Conservation (phyloP, 2,113 vertebrate genomes). For the Leptocoma aspasia region DNA sequence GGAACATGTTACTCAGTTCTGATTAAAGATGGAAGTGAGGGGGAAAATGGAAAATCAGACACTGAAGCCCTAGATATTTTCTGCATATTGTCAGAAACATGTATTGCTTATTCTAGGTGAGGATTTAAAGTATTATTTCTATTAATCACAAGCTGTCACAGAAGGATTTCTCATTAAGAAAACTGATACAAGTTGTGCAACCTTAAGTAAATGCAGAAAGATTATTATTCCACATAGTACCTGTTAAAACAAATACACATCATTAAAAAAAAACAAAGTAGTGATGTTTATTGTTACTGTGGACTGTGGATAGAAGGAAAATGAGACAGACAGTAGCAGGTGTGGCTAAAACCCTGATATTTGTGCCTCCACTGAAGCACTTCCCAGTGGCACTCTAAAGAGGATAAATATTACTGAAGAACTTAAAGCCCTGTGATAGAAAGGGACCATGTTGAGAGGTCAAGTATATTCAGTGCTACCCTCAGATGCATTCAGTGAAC, state of each 20-base stretch:
- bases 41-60: background rate
- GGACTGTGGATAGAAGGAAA: background rate
- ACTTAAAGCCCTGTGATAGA: background rate
- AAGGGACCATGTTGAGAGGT: background rate
- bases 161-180: conserved; percentile 9
- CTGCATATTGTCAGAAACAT: background rate
- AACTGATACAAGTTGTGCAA: background rate
- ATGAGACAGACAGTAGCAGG: background rate
- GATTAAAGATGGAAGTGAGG: background rate
- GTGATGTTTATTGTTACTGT: background rate
- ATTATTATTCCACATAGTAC: background rate
- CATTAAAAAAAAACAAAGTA: background rate
- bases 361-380: background rate
- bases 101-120: background rate
- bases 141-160: background rate
- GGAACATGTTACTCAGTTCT: background rate
- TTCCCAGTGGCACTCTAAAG: background rate
- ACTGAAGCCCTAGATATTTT: background rate
- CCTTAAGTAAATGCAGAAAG: background rate
- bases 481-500: background rate
- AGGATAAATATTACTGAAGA: background rate
- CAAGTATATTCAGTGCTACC: background rate
- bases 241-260: background rate
- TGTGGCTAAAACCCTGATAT: background rate
- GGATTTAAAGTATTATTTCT: background rate